These are phyloP conservation scores for Rhinoderma darwinii DNA, from an alignment of 2,113 vertebrate genomes.

Conservation along the genomic window DNA sequence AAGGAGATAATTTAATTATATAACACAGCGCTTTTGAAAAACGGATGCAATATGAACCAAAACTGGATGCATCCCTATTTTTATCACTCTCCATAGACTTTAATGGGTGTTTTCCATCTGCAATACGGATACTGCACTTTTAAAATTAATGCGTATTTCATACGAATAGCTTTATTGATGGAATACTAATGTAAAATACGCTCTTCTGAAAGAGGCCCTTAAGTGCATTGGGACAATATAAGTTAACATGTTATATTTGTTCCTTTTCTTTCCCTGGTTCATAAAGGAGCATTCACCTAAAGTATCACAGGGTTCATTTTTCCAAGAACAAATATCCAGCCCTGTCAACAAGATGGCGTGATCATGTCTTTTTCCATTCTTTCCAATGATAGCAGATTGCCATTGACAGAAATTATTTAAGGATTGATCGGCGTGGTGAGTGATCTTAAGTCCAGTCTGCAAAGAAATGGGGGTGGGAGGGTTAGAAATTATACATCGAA, in stretches of 20 bases:
- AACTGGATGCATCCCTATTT: too few relatives aligned
- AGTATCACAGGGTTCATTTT: conserved; percentile 97
- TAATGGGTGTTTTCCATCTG: too few relatives aligned
- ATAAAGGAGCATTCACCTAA: conserved; percentile 77
- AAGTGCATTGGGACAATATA: not conserved
- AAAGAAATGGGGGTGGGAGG: conserved; percentile 55
- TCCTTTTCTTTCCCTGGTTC: too few relatives aligned
- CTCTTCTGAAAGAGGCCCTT: too few relatives aligned
- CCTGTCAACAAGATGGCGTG: conserved; percentile 95
- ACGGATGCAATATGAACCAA: too few relatives aligned
- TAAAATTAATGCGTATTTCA: too few relatives aligned
- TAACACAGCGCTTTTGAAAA: too few relatives aligned
- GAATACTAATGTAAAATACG: too few relatives aligned
- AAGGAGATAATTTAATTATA: too few relatives aligned
- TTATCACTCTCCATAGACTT: too few relatives aligned
- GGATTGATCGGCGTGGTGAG: conserved; percentile 95
- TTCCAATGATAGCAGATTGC: conserved; percentile 91
- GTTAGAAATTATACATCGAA: not conserved
- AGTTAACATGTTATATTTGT: not conserved
- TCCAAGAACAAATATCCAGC: conserved; percentile 98
- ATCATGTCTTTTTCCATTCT: conserved; percentile 92
- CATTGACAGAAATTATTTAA: conserved; percentile 98
- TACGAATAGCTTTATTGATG: too few relatives aligned
- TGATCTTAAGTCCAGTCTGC: conserved; percentile 88
- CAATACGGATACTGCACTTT: too few relatives aligned